Percentiles rank a stretch among this genome's conserved stretches.
Conservation (phyloP, 1,140 invertebrate genomes). For the Pseudomyrmex sp. region DNA sequence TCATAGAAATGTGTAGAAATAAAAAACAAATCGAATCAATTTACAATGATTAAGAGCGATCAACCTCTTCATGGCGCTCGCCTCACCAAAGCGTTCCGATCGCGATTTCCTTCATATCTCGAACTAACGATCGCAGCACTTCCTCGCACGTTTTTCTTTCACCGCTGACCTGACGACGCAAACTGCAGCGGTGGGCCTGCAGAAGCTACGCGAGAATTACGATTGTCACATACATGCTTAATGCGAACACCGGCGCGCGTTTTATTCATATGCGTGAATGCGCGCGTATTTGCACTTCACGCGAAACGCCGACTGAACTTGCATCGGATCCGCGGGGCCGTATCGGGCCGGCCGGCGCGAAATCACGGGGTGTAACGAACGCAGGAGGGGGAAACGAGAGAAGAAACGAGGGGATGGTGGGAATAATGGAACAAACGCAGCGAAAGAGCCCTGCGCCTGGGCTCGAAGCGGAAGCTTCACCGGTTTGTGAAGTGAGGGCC, state of each 20-base stretch:
- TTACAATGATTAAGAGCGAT: constrained; percentile 1
- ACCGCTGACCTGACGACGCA: constrained; percentile 11
- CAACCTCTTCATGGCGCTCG: constrained; percentile 13
- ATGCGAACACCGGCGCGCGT: background rate
- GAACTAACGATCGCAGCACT: constrained; percentile 28
- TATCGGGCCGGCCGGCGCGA: constrained; percentile 28
- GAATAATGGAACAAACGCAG: constrained; percentile 30
- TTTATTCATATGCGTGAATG: constrained; percentile 29
- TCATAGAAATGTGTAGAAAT: constrained; percentile 11
- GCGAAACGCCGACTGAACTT: constrained; percentile 46
- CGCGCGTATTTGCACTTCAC: constrained; percentile 39
- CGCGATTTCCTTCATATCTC: constrained; percentile 27
- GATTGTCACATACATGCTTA: constrained; percentile 49
- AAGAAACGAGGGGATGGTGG: background rate
- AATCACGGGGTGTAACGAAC: constrained; percentile 34
- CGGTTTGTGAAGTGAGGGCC: constrained; percentile 17
- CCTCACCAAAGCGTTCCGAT: background rate
- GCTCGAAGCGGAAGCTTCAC: constrained; percentile 63
- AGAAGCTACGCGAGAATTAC: background rate
- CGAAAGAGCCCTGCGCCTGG: constrained; percentile 43
- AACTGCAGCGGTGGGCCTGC: constrained; percentile 10
- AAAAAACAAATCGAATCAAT: constrained; percentile 7
- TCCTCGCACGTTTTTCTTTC: background rate
- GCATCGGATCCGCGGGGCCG: constrained; percentile 10
- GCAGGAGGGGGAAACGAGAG: constrained; percentile 11